phyloP scores from a whole-genome alignment of 2,888 invertebrate species.

The Pyralis farinalis region DNA sequence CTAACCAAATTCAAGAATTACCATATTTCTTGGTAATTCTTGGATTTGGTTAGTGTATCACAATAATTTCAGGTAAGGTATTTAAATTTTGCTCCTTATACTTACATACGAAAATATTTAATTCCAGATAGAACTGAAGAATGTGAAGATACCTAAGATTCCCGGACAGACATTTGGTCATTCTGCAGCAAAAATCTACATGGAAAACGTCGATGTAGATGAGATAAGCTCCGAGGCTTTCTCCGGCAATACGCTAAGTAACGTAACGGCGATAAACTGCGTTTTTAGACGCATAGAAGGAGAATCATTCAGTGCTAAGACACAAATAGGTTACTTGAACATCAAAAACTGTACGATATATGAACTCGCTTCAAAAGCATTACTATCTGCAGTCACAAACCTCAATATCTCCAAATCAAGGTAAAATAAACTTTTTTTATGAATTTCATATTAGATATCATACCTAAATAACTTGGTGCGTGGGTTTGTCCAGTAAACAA shows the following conservation, averaged over 20 bases:
- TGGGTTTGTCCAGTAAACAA: too few relatives aligned
- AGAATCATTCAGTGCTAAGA: slow-evolving; percentile 83
- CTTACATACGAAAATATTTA: background rate
- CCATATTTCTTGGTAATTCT: too few relatives aligned
- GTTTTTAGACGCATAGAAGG: slow-evolving; percentile 80
- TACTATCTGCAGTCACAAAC: slow-evolving; percentile 83
- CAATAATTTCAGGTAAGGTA: too few relatives aligned
- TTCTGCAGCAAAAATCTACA: slow-evolving; percentile 80
- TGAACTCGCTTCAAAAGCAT: slow-evolving; percentile 78
- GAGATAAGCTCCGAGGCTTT: slow-evolving; percentile 84
- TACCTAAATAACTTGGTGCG: too few relatives aligned
- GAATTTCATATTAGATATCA: too few relatives aligned
- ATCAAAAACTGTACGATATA: slow-evolving; percentile 81
- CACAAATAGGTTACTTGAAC: slow-evolving; percentile 82
- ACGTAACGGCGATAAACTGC: slow-evolving; percentile 82
- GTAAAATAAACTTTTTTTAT: too few relatives aligned
- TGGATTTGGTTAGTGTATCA: too few relatives aligned
- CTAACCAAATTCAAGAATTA: too few relatives aligned
- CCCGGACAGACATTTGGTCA: slow-evolving; percentile 84
- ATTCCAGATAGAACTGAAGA: slow-evolving; percentile 84
- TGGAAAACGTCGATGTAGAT: slow-evolving; percentile 74
- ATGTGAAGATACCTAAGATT: slow-evolving; percentile 80
- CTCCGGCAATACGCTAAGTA: slow-evolving; percentile 83
- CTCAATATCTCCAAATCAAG: slow-evolving; percentile 84
- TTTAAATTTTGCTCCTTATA: too few relatives aligned